Base-by-base conservation (phyloP, 1,140 invertebrate species). In the Bombus ignitus region DNA sequence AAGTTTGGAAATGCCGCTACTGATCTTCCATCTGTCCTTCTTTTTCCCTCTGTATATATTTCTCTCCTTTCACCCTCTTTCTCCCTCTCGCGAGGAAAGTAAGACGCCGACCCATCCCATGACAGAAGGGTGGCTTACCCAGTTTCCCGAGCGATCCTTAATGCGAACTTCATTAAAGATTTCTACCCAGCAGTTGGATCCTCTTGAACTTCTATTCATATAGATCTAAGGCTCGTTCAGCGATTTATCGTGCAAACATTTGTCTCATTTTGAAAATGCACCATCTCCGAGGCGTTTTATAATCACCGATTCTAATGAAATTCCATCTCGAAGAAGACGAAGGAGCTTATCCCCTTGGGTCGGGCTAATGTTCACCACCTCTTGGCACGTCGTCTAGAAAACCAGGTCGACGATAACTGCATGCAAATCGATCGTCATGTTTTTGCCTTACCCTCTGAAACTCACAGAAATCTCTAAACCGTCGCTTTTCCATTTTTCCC, bases 161-260 rank as follows among this genome's bases (percentile, higher is more conserved):
- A 87, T 77, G 68, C 81, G 81, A 82, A 87, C 85, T 87, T 87
- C 85, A 87, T 87, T 87, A 87, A 87, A 75, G 81, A 77, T 87
- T 87, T 71, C 85, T 71, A 57, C 53, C 18, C 32, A 68, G 12
- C 53, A 72, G 76, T 72, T 72, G 83, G 73, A 42, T 66, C 65
- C 70, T 81, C 83, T 75, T 81, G 35, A 81, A 81, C 70, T 85
- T 85, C 83, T 74, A 73, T 85, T 81, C 77, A 85, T 74, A 74
- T 81, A 85, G 83, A 85, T 74, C 81, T 72, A 85, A 74, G 71
- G 42, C 59, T 80, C 77, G 57, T 57, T 37, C 78, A 22, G 59
- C 74, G 70, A 81, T 81, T 85, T 72, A 47, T 73, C 57, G 42
- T 68, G 83, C 77, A 81, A 85, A 85, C 77, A 81, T 85, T 85